Evolutionary conservation across 2,113 vertebrate genomes (phyloP).

Genomic region (Empidonax traillii): DNA sequence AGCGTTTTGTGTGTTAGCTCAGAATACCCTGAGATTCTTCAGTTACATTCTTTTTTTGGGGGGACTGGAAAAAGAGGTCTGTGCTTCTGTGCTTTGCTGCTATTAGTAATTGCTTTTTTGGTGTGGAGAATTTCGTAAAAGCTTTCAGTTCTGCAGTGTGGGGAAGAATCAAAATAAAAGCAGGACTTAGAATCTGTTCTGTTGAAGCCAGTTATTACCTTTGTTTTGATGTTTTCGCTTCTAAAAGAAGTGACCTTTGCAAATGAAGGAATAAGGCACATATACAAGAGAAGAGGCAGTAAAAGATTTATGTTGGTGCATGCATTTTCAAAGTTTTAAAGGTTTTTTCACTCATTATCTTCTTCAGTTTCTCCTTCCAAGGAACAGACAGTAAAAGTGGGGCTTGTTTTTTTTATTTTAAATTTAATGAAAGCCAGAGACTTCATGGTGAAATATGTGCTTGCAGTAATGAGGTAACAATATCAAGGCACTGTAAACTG

Average conservation of each 20-base stretch:
- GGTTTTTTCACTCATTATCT: constrained; percentile 45
- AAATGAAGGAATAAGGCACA: constrained; percentile 46
- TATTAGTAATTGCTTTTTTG: not conserved
- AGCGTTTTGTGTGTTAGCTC: not conserved
- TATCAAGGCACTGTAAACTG: not conserved
- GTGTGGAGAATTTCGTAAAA: not conserved
- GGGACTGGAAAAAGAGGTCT: not conserved
- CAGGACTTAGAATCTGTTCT: not conserved
- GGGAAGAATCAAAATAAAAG: not conserved
- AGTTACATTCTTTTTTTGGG: not conserved
- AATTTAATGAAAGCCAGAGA: not conserved
- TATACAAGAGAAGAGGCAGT: not conserved
- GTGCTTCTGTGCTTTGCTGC: not conserved
- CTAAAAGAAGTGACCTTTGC: constrained; percentile 51
- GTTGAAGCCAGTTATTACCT: not conserved
- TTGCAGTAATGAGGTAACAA: not conserved
- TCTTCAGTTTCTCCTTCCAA: not conserved
- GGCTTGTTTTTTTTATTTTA: not conserved
- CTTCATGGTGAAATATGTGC: not conserved
- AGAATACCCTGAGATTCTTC: not conserved
- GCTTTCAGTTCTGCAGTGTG: not conserved
- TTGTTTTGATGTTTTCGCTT: constrained; percentile 9
- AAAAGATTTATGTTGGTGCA: not conserved
- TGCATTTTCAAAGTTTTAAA: constrained; percentile 11
- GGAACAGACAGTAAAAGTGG: not conserved